Conservation (phyloP, 2,797 vertebrate genomes). For the Hydrolagus colliei region DNA sequence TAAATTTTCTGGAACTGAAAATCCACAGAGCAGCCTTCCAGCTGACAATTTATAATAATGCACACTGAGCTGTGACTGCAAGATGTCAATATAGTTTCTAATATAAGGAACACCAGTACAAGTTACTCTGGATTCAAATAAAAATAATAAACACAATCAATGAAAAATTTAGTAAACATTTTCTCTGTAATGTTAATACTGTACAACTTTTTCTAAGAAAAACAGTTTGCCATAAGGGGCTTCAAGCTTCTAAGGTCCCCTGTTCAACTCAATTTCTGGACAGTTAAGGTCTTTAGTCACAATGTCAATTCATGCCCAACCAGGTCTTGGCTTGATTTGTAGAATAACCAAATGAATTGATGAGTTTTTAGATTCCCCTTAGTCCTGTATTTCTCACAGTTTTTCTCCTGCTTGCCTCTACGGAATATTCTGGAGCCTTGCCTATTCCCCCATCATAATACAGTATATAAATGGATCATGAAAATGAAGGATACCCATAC, state of each 20-base stretch:
- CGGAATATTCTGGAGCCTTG: neutral
- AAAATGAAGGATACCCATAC: neutral
- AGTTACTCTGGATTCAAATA: neutral
- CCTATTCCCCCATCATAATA: neutral
- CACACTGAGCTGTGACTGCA: neutral
- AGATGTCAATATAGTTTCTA: neutral
- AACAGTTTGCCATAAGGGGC: neutral
- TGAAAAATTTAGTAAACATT: neutral
- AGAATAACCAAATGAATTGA: neutral
- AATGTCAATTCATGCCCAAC: neutral
- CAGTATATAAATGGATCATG: neutral
- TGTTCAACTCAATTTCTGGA: neutral
- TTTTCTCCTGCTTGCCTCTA: neutral
- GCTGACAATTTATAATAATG: slow-evolving; percentile 40
- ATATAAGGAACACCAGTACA: neutral
- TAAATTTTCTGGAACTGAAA: slow-evolving; percentile 61
- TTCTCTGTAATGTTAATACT: neutral
- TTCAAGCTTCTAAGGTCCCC: neutral
- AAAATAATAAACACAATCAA: neutral
- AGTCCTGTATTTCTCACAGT: neutral
- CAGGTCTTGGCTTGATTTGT: neutral
- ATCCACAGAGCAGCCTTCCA: slow-evolving; percentile 55
- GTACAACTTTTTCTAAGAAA: neutral
- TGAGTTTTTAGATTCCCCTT: neutral
- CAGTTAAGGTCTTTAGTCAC: neutral